Conservation (phyloP, 2,113 vertebrate genomes). For the Actenoides lindsayi region DNA sequence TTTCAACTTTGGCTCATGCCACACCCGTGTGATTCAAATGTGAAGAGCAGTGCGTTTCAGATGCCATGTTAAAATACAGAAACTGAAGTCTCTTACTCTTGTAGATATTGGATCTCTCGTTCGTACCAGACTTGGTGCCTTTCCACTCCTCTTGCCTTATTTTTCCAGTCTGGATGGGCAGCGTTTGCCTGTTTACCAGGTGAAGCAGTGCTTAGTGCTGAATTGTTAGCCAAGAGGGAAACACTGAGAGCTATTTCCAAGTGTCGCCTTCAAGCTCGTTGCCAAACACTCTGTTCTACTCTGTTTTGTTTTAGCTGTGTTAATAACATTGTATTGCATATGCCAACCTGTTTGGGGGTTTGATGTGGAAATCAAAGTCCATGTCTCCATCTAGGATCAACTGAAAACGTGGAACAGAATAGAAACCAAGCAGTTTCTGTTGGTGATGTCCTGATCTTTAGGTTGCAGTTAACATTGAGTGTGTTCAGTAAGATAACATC, state of each 20-base stretch:
- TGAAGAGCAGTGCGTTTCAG: background rate
- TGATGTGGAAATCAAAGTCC: background rate
- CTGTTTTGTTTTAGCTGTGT: background rate
- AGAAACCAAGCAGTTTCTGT: background rate
- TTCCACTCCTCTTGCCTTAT: background rate
- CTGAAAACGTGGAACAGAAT: background rate
- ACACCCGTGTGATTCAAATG: rapidly evolving
- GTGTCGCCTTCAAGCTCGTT: background rate
- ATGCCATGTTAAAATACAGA: background rate
- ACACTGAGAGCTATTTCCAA: background rate
- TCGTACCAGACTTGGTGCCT: background rate
- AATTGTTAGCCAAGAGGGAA: background rate
- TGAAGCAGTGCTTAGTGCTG: background rate
- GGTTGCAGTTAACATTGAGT: background rate
- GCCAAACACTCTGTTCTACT: too few relatives aligned
- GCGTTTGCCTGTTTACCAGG: background rate
- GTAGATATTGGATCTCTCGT: background rate
- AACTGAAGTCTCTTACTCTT: background rate
- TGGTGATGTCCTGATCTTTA: background rate
- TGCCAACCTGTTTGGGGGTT: rapidly evolving
- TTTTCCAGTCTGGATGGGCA: background rate
- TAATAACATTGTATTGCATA: background rate
- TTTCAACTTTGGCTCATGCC: background rate
- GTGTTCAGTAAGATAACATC: background rate
- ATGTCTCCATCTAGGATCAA: background rate